Base-by-base conservation (phyloP, 2,797 vertebrate genomes). In the Phoeniculus purpureus region DNA sequence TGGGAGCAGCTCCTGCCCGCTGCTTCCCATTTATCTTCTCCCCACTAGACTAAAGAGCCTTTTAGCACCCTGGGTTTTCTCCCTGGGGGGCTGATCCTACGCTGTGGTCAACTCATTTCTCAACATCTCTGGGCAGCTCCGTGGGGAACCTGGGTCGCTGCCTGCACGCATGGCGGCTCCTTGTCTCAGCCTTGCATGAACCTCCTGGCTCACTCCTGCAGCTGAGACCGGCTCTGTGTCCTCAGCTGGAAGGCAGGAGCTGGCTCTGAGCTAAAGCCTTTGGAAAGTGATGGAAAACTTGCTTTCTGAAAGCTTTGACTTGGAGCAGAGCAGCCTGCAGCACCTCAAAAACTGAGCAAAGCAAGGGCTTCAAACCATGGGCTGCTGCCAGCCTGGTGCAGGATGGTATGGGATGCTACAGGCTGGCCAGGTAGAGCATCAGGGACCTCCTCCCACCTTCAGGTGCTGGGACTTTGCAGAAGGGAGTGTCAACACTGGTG, bases 41-140 rank as follows among this genome's bases (percentile, higher is more conserved):
- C 80, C 32, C 5, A 7, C 12, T 29, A 51, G 74, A 79, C 86
- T 85, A 75, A 91, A 76, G 71, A 66, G 27, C 27, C 80, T 83
- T 90, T 92, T 86, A 88, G 77, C 88, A 92, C 67, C 81, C 83
- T 50, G 65, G 56, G 23, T 70, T 81, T 92, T 79, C 92, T 73
- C 58, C 32, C 65, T 4, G 0, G 11, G 58, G 67, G 67, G 50
- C n/a, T 81, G 47, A 32, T 47, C 72, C 66, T 73, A 48, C 48
- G 22, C 25, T 45, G 23, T 8, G 15, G 48, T 15, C 58, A 29
- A 34, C 23, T 61, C 34, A 29, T 65, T 68, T 47, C 85, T 74
- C 77, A 45, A 4, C 1, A 34, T 25, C 65, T 45, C 64, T 18
- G 58, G 60, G 67, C 14, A 32, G 62, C 17, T n/a, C 10, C 43